A percentile compares a stretch with the other conserved stretches of the same genome.
Evolutionary conservation across 1,140 invertebrate species (phyloP).

Genomic region (Cheumatopsyche charites): DNA sequence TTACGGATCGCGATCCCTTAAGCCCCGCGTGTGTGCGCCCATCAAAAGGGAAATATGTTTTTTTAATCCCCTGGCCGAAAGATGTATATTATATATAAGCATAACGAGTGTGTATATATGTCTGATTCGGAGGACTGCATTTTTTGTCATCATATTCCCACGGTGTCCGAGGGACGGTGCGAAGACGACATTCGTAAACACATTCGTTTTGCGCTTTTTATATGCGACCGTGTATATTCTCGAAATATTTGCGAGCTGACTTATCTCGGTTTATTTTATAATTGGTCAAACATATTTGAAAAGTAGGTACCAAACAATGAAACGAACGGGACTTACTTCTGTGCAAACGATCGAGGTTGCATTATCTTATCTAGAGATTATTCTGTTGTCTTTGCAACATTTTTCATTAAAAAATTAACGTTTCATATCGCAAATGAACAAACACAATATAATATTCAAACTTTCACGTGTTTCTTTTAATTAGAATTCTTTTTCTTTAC

Average conservation of each 20-base stretch:
- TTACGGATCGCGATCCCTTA: slow-evolving; percentile 34
- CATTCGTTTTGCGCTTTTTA: not conserved
- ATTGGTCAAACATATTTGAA: too few species aligned
- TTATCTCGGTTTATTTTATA: not conserved
- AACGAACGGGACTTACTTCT: too few species aligned
- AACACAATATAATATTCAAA: too few species aligned
- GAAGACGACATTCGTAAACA: slow-evolving; percentile 14
- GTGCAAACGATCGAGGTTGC: too few species aligned
- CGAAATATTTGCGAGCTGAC: not conserved
- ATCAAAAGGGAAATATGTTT: slow-evolving; percentile 48
- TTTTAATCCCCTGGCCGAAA: slow-evolving; percentile 39
- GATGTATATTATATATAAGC: slow-evolving; percentile 12
- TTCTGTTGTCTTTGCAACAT: too few species aligned
- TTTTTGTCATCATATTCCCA: slow-evolving; percentile 49
- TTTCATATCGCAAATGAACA: too few species aligned
- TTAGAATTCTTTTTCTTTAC: too few species aligned
- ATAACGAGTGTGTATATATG: not conserved
- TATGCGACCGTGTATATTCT: not conserved
- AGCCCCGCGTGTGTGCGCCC: slow-evolving; percentile 35
- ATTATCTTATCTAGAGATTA: too few species aligned
- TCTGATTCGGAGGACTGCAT: slow-evolving; percentile 39
- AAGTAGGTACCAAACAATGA: too few species aligned
- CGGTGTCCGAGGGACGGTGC: slow-evolving; percentile 28
- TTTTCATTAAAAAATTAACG: too few species aligned
- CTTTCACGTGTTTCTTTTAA: too few species aligned